Conservation (phyloP, 2,113 vertebrate species). For the Tetrao urogallus region DNA sequence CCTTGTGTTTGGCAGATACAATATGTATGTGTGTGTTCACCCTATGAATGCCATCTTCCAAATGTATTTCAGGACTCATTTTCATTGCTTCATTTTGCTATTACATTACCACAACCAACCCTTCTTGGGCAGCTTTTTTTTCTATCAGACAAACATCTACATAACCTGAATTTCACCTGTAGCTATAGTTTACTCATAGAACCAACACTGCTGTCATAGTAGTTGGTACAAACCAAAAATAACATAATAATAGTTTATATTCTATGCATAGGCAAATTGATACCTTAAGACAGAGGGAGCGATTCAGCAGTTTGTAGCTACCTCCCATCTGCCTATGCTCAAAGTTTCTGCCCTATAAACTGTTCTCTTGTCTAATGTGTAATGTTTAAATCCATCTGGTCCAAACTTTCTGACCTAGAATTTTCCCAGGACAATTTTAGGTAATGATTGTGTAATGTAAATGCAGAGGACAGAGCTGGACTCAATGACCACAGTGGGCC, state of each 20-base stretch:
- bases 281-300: background rate
- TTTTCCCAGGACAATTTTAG: background rate
- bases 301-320: background rate
- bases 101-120: background rate
- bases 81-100: background rate
- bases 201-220: background rate
- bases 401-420: background rate
- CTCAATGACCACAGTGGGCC: background rate
- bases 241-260: background rate
- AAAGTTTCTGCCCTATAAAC: background rate
- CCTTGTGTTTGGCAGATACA: background rate
- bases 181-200: background rate
- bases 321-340: background rate
- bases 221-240: background rate
- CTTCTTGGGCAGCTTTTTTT: background rate
- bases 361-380: background rate
- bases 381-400: background rate
- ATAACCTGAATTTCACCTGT: background rate
- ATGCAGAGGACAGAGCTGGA: background rate
- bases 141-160: background rate
- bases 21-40: background rate
- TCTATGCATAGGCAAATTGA: background rate
- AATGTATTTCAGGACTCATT: background rate
- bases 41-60: accelerated
- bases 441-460: background rate